phyloP scores from a whole-genome alignment of 2,888 invertebrate genomes.

The Melanargia galathea region DNA sequence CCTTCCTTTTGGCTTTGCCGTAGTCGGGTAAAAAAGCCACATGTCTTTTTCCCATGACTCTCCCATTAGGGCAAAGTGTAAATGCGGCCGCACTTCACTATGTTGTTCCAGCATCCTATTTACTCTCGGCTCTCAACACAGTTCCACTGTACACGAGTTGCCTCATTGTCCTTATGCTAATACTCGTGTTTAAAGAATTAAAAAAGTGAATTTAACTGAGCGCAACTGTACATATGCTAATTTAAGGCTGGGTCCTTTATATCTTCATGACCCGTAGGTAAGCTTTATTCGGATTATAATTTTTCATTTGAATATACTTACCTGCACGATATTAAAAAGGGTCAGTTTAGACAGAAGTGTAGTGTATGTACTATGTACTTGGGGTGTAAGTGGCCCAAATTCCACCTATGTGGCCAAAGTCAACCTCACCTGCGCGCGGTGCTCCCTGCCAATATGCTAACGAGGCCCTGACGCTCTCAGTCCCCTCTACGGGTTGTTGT shows the following conservation, averaged over 20 bases:
- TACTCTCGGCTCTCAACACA: slow-evolving; percentile 56
- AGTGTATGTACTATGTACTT: too few relatives aligned
- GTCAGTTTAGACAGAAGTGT: too few relatives aligned
- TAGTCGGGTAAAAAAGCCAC: slow-evolving; percentile 27
- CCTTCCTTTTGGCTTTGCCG: too few relatives aligned
- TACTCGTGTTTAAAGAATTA: slow-evolving; percentile 14
- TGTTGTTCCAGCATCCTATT: slow-evolving; percentile 47
- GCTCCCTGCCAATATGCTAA: too few relatives aligned
- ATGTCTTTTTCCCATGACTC: slow-evolving; percentile 42
- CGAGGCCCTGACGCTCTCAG: too few relatives aligned
- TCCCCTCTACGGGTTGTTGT: too few relatives aligned
- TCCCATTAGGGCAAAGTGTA: slow-evolving; percentile 43
- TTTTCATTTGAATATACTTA: not conserved
- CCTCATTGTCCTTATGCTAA: slow-evolving; percentile 52
- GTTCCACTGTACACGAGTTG: slow-evolving; percentile 55
- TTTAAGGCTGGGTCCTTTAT: slow-evolving; percentile 11
- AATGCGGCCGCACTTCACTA: slow-evolving; percentile 37
- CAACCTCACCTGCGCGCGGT: too few relatives aligned
- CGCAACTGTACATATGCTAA: slow-evolving; percentile 9
- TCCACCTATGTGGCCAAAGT: too few relatives aligned
- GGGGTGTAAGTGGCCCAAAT: too few relatives aligned
- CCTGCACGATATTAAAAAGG: too few relatives aligned
- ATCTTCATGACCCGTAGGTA: not conserved
- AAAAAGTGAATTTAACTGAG: slow-evolving; percentile 10
- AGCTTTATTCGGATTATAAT: not conserved